Conservation (phyloP, 2,113 vertebrate genomes). For the Emydocephalus ijimae region DNA sequence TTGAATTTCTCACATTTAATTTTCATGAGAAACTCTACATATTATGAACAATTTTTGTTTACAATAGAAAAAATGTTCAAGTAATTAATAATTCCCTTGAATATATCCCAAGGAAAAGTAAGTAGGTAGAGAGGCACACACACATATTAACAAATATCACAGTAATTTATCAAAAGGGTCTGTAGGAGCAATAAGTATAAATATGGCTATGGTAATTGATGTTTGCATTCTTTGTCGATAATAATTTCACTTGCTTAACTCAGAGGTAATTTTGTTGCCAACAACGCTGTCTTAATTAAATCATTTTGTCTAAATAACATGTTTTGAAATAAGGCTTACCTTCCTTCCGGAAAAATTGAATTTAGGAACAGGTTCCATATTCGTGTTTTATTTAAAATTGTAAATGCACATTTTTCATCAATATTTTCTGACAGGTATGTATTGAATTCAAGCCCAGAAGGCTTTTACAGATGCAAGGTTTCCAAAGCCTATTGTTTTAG, state of each 20-base stretch:
- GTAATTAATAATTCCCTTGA: conserved; percentile 44
- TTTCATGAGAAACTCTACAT: neutral
- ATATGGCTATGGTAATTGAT: conserved; percentile 38
- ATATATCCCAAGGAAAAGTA: conserved; percentile 26
- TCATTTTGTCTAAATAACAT: conserved; percentile 39
- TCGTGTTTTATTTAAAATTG: conserved; percentile 64
- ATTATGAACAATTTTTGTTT: conserved; percentile 1
- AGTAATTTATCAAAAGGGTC: conserved; percentile 57
- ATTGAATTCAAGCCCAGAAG: conserved; percentile 64
- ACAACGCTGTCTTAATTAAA: conserved; percentile 60
- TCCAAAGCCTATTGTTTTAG: conserved; percentile 59
- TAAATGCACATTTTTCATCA: conserved; percentile 62
- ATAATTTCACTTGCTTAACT: conserved; percentile 32
- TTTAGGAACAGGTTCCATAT: conserved; percentile 51
- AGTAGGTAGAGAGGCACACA: neutral
- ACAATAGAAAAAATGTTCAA: conserved; percentile 9
- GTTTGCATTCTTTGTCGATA: conserved; percentile 48
- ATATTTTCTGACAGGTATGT: conserved; percentile 65
- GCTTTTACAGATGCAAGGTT: conserved; percentile 59
- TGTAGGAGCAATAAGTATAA: conserved; percentile 41
- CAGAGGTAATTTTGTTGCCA: conserved; percentile 48
- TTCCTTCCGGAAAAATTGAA: conserved; percentile 48
- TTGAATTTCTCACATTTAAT: neutral
- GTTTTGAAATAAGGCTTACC: conserved; percentile 1
- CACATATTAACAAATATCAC: conserved; percentile 21